A percentile compares a stretch with the other conserved stretches of the same genome.
Conservation (phyloP, 2,888 invertebrate species). For the Embidobia sp. region DNA sequence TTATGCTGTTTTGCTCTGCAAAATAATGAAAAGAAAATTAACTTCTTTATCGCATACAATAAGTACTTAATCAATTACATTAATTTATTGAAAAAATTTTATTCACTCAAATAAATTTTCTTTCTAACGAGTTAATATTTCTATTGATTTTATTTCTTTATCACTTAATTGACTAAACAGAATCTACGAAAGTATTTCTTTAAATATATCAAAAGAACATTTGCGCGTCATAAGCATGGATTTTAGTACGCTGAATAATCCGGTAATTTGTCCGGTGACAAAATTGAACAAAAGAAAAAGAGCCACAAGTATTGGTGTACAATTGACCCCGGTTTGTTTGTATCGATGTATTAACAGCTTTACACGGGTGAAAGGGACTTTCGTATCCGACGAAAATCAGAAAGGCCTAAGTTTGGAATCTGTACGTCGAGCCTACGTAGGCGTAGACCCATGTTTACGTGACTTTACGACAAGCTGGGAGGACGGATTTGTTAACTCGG, state of each 20-base stretch:
- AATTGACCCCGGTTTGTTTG: conserved; percentile 62
- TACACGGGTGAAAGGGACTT: conserved; percentile 59
- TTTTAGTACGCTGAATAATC: background rate
- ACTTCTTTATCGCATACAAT: no score
- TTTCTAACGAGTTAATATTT: no score
- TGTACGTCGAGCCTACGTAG: conserved; percentile 38
- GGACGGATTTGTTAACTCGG: conserved; percentile 62
- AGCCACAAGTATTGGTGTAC: conserved; percentile 34
- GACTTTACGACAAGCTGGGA: conserved; percentile 55
- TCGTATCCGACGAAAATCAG: conserved; percentile 61
- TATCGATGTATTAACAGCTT: conserved; percentile 59
- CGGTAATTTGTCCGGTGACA: background rate
- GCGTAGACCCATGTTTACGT: conserved; percentile 61
- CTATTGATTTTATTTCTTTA: no score
- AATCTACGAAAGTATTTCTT: no score
- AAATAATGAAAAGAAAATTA: no score
- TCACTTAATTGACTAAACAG: no score
- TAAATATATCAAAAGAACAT: no score
- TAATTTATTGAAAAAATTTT: no score
- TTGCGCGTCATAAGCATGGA: no score
- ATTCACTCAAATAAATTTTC: no score
- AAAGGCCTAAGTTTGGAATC: conserved; percentile 60
- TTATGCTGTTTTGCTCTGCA: no score
- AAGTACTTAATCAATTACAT: no score
- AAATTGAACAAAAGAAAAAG: background rate